Conservation (phyloP, 2,113 vertebrate genomes). For the Labeo catla region DNA sequence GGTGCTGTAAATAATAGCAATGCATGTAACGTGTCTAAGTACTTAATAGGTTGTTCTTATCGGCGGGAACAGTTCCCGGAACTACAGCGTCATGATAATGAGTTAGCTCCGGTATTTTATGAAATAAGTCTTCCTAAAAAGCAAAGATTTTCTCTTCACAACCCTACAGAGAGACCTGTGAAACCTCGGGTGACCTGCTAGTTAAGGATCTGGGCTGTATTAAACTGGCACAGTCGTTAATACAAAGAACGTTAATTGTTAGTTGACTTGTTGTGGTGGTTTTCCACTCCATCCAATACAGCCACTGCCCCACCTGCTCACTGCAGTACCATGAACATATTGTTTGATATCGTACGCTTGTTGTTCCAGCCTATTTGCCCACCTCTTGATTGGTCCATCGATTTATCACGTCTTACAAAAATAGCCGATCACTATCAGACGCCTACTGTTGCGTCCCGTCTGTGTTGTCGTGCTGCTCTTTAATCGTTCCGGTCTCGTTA, state of each 20-base stretch:
- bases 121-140: neutral
- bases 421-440: constrained; percentile 26
- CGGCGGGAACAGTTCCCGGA: neutral
- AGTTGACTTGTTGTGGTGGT: neutral
- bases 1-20: neutral
- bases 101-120: neutral
- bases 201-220: neutral
- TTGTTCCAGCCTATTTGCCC: neutral
- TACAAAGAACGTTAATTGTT: neutral
- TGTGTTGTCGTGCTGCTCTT: neutral
- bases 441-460: constrained; percentile 19
- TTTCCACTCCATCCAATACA: neutral
- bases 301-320: constrained; percentile 24
- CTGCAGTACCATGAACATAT: constrained; percentile 26
- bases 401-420: constrained; percentile 38
- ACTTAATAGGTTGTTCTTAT: neutral
- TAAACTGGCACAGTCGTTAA: neutral
- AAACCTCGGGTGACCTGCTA: neutral
- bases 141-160: neutral
- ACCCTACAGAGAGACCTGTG: neutral
- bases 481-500: neutral
- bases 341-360: constrained; percentile 12
- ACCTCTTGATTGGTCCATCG: constrained; percentile 31
- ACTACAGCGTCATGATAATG: neutral
- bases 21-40: neutral